Base-by-base conservation (phyloP, 1,140 invertebrate genomes). In the Drosophila persimilis region DNA sequence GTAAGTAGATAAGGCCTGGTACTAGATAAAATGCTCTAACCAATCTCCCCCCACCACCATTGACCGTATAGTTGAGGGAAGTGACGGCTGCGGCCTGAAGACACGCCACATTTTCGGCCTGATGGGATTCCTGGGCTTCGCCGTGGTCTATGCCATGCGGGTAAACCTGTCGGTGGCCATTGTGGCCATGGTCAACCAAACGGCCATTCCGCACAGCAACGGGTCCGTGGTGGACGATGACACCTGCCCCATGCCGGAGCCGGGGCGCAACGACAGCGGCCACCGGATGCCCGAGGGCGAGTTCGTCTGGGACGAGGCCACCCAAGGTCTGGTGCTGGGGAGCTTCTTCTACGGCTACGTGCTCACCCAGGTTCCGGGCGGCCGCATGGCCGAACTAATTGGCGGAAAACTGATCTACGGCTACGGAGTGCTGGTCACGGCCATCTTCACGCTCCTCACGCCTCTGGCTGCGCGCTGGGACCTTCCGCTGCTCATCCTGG, bases 111-210 rank as follows among this genome's bases (percentile, higher is more conserved):
- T 96, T 0, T 92, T 97, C 43, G 95, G 96, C 0, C 93, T 97
- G 46, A 93, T 98, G 91, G 95, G 95, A 72, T 94, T 98, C 92
- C 91, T 95, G 67, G 94, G 96, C 52, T 95, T 97, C 84, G 95
- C 95, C 20, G 94, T 96, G 77, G 95, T 98, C 1, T 98, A 98
- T 91, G 95, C 97, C 0, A 96, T 98, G 95, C 93, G 97, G 66
- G 97, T 98, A 0, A 98, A 98, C 92, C 92, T 99, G 24, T 98
- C 97, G 3, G 96, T 99, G 9, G 97, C 97, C 6, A 98, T 98
- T 90, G 97, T 99, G 9, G 97, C 97, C 5, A 99, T 99, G 97
- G 95, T 96, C 2, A 98, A 97, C 77, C 94, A 95, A 58, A 95
- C 95, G 20, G 93, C 93, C 2, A 93, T 95, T 46, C 91, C 94